Evolutionary conservation across 2,113 vertebrate genomes (phyloP), one percentile per base, ranked within the genome.

Genomic region (Dunckerocampus dactyliophorus): DNA sequence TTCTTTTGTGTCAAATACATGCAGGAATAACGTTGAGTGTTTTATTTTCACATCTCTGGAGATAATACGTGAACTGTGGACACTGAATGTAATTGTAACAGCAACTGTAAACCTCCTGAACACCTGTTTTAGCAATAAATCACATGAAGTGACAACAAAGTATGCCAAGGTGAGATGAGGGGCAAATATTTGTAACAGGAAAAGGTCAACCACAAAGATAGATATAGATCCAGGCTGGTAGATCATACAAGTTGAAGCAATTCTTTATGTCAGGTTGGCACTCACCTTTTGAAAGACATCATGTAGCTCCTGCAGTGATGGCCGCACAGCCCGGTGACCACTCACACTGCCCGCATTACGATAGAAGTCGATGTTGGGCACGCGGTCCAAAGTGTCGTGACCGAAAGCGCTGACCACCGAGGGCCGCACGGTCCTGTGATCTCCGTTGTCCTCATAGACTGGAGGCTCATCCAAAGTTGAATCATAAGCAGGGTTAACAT

Each of bases 281-380:
- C 93, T 92, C 88, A 99, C 97, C 94, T 93, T 97, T 74, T 94
- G 90, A 67, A 98, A 92, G 45, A 96, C 92, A 57, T 97, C 90
- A 0, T 99, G 97, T 46, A 99, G 95, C 74, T 99, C 95, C 74
- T 94, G 93, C 80, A 99, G 89, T 21, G 95, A 96, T 6, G 97
- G 97, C 55, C 97, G 84, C 71, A 78, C 90, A 47, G 91, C 80
- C 62, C 95, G 91, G 69, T 88, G 90, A n/a, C 97, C 97, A 3
- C 95, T 97, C 76, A 98, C 0, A 0, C 95, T 98, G 80, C 94
- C 94, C 0, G 92, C 91, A 46, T 99, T 99, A 47, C 95, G 93
- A 17, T 99, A 99, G 86, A 95, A 98, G 84, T 97, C 92, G 9
- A 97, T 95, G 80, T 92, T 92, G 45, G 97, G 97, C 71, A 95